Conservation (phyloP, 2,113 vertebrate species). For the Pungitius pungitius region DNA sequence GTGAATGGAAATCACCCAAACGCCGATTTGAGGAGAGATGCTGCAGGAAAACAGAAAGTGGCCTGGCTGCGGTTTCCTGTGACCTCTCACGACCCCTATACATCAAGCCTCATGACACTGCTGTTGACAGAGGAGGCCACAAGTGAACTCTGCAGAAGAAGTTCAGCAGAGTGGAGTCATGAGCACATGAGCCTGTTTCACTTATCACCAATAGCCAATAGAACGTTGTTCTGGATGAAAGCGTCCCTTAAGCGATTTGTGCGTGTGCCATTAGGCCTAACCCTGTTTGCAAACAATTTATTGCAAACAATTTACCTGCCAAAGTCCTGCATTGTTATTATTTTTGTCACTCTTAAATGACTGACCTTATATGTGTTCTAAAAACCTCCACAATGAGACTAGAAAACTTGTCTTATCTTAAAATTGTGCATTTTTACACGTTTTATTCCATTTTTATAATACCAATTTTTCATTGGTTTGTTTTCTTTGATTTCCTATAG, state of each 20-base stretch:
- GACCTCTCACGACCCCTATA: conserved; percentile 86
- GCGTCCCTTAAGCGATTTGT: neutral
- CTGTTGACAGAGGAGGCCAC: conserved; percentile 86
- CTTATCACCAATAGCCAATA: conserved; percentile 5
- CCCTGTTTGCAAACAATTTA: neutral
- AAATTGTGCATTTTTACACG: neutral
- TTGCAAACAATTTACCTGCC: neutral
- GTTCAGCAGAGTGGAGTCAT: conserved; percentile 89
- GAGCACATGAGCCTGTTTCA: conserved; percentile 78
- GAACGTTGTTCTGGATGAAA: conserved; percentile 2
- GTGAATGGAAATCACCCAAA: conserved; percentile 7
- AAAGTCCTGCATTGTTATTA: neutral
- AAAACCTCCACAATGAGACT: too few relatives aligned
- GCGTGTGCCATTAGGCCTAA: neutral
- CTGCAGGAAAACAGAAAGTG: conserved; percentile 62
- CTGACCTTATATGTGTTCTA: too few relatives aligned
- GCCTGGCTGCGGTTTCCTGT: conserved; percentile 55
- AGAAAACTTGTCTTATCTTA: neutral
- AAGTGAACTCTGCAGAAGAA: conserved; percentile 86
- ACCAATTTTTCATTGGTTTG: neutral
- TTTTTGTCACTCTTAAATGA: neutral
- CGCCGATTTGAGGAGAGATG: neutral
- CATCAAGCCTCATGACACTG: conserved; percentile 91
- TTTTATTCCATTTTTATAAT: neutral
- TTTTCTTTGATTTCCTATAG: conserved; percentile 2